phyloP scores from a whole-genome alignment of 1,140 invertebrate genomes.

The Goniozus legneri region DNA sequence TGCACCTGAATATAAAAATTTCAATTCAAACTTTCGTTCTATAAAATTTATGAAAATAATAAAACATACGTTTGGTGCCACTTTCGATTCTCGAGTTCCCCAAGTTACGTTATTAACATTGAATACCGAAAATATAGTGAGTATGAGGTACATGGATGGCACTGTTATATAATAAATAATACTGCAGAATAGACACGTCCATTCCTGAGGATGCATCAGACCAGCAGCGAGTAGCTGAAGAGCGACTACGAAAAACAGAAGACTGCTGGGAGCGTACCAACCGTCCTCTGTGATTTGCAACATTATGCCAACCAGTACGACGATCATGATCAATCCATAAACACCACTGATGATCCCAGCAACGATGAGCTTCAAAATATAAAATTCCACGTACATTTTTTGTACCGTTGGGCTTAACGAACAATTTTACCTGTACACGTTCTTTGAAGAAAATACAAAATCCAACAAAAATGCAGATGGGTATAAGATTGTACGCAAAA shows the following conservation, averaged over 20 bases:
- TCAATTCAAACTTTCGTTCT: no score
- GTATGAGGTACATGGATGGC: slow-evolving; percentile 89
- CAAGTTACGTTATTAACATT: slow-evolving; percentile 88
- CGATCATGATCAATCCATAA: slow-evolving; percentile 90
- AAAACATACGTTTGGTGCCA: slow-evolving; percentile 15
- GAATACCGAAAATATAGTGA: slow-evolving; percentile 87
- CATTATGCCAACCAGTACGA: slow-evolving; percentile 83
- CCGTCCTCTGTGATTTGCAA: slow-evolving; percentile 80
- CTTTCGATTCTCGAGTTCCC: slow-evolving; percentile 77
- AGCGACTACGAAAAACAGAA: slow-evolving; percentile 69
- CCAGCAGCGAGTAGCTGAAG: slow-evolving; percentile 65
- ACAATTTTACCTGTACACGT: slow-evolving; percentile 67
- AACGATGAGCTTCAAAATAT: slow-evolving; percentile 62
- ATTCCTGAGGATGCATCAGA: slow-evolving; percentile 81
- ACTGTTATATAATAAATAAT: slow-evolving; percentile 88
- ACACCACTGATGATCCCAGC: slow-evolving; percentile 73
- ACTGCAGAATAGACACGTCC: slow-evolving; percentile 71
- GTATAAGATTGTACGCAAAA: slow-evolving; percentile 75
- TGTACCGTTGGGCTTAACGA: no score
- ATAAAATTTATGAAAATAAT: no score
- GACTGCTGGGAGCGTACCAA: slow-evolving; percentile 71
- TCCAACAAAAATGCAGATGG: slow-evolving; percentile 70
- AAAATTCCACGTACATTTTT: slow-evolving; percentile 42
- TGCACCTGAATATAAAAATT: no score
- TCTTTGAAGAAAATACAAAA: slow-evolving; percentile 74